Base-by-base conservation (phyloP, 2,888 invertebrate genomes). In the Aquatica leii region DNA sequence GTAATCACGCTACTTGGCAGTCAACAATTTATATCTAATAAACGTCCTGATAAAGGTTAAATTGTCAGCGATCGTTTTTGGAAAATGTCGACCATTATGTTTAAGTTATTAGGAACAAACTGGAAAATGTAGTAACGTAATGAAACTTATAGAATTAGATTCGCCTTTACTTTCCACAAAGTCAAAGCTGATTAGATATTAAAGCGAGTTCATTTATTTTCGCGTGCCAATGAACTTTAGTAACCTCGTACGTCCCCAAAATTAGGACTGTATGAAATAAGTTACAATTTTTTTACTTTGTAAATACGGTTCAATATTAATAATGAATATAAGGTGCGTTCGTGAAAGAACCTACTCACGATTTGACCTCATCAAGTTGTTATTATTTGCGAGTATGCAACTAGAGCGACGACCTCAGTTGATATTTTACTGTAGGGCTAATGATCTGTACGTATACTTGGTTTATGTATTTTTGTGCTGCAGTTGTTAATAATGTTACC, bases 331-430 rank as follows among this genome's bases (percentile, higher is more conserved):
- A 59, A 63, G 61, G 63, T 61, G 66, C 56, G 58, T 57, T 63
- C 62, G 55, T 60, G 62, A 63, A 63, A 60, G 54, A 63, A 57
- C 51, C 55, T 50, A 60, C 51, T 66, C 66, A 66, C 58, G 63
- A 61, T 57, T 66, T 66, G 60, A 66, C 66, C 66, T 66, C 63
- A 66, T 66, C 66, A 66, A 57, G 57, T 49, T 59, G 63, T 66
- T 63, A 63, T 66, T 63, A 63, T 63, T 56, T 51, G 56, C 54
- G 51, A 51, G 59, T 59, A 58, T 61, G 64, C 63, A 66, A 66
- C 63, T 66, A 50, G 63, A 66, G 63, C 66, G 63, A 60, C 66
- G 66, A 66, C 66, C 66, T 66, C 63, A 57, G 63, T 60, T 66
- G 66, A 66, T 66, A 66, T 66, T 66, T 66, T 55, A 64, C 58